phyloP scores from a whole-genome alignment of 2,797 vertebrate species.

The Labeo calbasu region DNA sequence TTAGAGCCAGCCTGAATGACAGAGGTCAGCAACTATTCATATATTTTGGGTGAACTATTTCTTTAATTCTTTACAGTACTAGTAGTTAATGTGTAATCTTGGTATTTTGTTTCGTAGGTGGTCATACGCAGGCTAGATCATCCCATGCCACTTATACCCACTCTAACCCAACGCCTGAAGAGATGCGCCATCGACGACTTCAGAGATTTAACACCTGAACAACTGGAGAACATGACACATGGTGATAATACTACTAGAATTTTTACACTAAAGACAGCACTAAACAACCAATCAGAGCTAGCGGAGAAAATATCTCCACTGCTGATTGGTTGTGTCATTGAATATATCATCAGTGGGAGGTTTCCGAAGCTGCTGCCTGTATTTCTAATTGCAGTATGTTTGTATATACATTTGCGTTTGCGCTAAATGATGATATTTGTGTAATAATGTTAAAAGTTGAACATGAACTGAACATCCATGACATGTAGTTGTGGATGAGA shows the following conservation, averaged over 20 bases:
- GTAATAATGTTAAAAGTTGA: background rate
- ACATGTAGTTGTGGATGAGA: background rate
- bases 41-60: background rate
- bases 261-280: background rate
- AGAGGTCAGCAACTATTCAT: constrained; percentile 73
- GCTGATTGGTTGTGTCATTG: background rate
- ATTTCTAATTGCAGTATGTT: background rate
- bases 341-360: background rate
- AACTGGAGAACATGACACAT: background rate
- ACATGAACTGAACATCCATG: constrained; percentile 2
- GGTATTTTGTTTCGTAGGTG: constrained; percentile 57
- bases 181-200: constrained; percentile 70
- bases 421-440: background rate
- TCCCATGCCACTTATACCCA: constrained; percentile 62
- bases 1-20: constrained; percentile 86
- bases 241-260: background rate
- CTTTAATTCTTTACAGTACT: background rate
- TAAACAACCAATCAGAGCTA: background rate
- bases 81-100: background rate
- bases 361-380: background rate
- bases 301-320: background rate
- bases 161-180: constrained; percentile 63
- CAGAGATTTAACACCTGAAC: constrained; percentile 72
- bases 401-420: background rate
- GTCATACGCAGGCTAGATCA: constrained; percentile 45